Conservation (phyloP, 1,140 invertebrate genomes). For the Cataglyphis hispanica region DNA sequence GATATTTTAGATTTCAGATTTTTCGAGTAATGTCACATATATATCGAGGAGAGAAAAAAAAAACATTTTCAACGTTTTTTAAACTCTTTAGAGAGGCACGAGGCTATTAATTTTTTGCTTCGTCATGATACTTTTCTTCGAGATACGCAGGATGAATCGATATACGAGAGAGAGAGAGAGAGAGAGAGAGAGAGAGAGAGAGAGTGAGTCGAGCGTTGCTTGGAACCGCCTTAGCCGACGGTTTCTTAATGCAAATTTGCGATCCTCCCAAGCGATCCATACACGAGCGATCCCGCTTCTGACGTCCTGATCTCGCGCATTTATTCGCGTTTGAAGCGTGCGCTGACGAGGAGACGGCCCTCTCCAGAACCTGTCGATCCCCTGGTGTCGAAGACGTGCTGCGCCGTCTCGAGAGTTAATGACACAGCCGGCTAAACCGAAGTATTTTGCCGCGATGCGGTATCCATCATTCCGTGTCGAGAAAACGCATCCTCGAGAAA, state of each 20-base stretch:
- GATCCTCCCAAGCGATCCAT: not conserved
- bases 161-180: not conserved
- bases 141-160: not conserved
- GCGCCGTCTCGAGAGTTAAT: conserved; percentile 63
- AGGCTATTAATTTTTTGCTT: no score
- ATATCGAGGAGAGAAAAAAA: not conserved
- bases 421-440: conserved; percentile 46
- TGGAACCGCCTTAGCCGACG: not conserved
- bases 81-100: not conserved
- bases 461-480: conserved; percentile 30
- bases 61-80: not conserved
- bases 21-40: not conserved
- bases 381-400: conserved; percentile 46
- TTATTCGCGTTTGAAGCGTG: conserved; percentile 45
- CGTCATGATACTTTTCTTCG: no score
- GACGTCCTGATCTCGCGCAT: conserved; percentile 1
- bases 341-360: conserved; percentile 17
- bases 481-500: conserved; percentile 49
- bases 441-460: conserved; percentile 19
- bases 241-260: conserved; percentile 46
- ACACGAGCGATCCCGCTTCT: conserved; percentile 21
- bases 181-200: not conserved
- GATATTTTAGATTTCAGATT: not conserved
- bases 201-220: not conserved
- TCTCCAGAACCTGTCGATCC: conserved; percentile 39